These are phyloP conservation scores for Drosophila yooni DNA, from an alignment of 2,888 invertebrate genomes.

Conservation along the genomic window DNA sequence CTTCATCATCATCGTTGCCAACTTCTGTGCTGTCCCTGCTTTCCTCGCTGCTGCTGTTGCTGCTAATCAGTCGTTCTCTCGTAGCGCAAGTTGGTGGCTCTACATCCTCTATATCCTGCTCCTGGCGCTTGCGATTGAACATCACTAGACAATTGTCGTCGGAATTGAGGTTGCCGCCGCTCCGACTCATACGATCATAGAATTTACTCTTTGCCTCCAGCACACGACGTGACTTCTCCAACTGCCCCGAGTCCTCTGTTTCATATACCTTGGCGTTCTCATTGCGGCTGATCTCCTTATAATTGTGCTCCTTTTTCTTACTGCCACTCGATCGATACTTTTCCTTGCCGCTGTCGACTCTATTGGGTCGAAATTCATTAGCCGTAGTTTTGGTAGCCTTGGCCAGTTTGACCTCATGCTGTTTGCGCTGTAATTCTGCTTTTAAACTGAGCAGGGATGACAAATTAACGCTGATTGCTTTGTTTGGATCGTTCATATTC, in stretches of 20 bases:
- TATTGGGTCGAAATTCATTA: constrained; percentile 86
- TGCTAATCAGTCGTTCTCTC: constrained; percentile 16
- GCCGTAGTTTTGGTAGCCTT: constrained; percentile 87
- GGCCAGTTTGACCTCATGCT: constrained; percentile 91
- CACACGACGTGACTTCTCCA: constrained; percentile 85
- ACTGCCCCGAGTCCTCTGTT: constrained; percentile 78
- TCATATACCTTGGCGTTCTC: constrained; percentile 77
- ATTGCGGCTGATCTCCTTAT: constrained; percentile 77
- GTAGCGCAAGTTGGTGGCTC: not conserved
- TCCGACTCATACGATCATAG: constrained; percentile 85
- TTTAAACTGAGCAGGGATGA: constrained; percentile 91
- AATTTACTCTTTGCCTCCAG: constrained; percentile 85
- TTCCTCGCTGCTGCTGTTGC: constrained; percentile 85
- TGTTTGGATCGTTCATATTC: constrained; percentile 85
- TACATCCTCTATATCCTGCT: constrained; percentile 17
- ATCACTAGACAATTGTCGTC: constrained; percentile 85
- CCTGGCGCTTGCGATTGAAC: constrained; percentile 85
- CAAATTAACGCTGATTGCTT: constrained; percentile 84
- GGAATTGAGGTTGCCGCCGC: constrained; percentile 82
- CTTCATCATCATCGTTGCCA: constrained; percentile 88
- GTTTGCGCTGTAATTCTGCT: constrained; percentile 94
- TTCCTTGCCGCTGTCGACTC: constrained; percentile 42
- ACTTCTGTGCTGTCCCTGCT: constrained; percentile 41
- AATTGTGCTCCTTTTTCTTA: constrained; percentile 51
- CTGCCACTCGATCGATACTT: constrained; percentile 27